Base-by-base conservation (phyloP, 64 coral and sea anemone species). In the Dendrophyllia cribrosa region DNA sequence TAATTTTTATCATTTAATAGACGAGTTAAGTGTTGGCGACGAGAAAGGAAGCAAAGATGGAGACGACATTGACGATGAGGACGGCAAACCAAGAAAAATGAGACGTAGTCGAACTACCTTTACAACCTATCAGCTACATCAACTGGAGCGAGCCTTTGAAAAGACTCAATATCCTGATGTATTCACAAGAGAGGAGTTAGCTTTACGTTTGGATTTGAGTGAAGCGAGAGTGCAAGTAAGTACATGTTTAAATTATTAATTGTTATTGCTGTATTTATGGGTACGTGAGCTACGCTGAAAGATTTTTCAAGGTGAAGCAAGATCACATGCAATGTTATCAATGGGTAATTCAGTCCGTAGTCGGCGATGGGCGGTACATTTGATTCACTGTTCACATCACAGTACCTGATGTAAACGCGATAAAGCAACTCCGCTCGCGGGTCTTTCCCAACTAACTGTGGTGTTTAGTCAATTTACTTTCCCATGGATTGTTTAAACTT, bases 111-210 rank as follows among this genome's bases (percentile, higher is more conserved):
- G 95, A 69, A 97, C 95, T 2, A 97, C 95, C 2, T 97, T 97
- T 20, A 97, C 95, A 9, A 97, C 95, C 0, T 97, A 97, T 64
- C 95, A 97, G 34, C 66, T 97, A 48, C 95, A 97, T 53, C 95
- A 97, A 75, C 83, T 97, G 6, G 95, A 97, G 66, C 87, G 92
- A 20, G 92, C 95, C 25, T 97, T 97, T 58, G 95, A 97, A 51
- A 97, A 97, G 61, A 97, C 95, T 0, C 95, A 97, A 72, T 97
- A 97, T 64, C 95, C 95, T 0, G 95, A 97, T 70, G 95, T 97
- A 0, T 97, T 97, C 49, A 94, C 95, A 15, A 84, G 95, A 24
- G 95, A 97, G 74, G 95, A 97, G 58, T 74, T 97, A 13, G 95
- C 95, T 0, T 59, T 97, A 11, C 80, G 92, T 46, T 73, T 97